Evolutionary conservation across 2,797 vertebrate species (phyloP), one percentile per base, ranked within the genome.

Genomic region (Merluccius polli): DNA sequence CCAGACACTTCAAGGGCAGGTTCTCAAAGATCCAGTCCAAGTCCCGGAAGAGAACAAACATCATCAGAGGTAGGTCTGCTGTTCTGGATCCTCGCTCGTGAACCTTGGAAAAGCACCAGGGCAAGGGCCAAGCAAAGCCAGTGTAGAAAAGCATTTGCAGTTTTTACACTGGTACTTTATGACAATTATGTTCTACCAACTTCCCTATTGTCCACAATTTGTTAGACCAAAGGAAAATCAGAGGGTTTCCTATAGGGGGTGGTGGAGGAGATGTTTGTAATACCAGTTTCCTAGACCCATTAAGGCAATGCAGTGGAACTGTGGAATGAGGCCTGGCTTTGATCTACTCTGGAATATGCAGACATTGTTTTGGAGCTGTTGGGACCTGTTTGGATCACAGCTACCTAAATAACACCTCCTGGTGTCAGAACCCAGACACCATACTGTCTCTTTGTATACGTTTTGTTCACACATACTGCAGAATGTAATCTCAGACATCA

Each of bases 11-110:
- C 80, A 96, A 92, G 36, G 96, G 95, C 78, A 97, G 92, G 78
- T 94, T 95, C 89, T 89, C 93, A 63, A 97, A 95, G 87, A 94
- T 97, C 82, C 95, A 95, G 79, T 89, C 92, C 15, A 95, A 92
- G 78, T 89, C 93, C 72, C 96, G 92, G 90, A 98, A 95, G 89
- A 95, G 95, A 90, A 95, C 94, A 12, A 91, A 94, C 77, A 89
- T 99, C 87, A 90, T 96, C 84, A 86, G 89, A 95, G 96, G 97
- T 98, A 96, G 86, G 95, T 72, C 31, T 87, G 73, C 59, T 38
- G 81, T 36, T 2, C 16, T 73, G n/a, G 12, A 31, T 70, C 52
- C 71, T 52, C 24, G 30, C 33, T 73, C 74, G 3, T 13, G 33
- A 36, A 2, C 24, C 32, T 38, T 12, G 72, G 18, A n/a, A 13